Percentiles rank a stretch among this genome's conserved stretches.
These are phyloP conservation scores for Apocrypta bakeri DNA, from an alignment of 1,140 invertebrate species.

Conservation along the genomic window DNA sequence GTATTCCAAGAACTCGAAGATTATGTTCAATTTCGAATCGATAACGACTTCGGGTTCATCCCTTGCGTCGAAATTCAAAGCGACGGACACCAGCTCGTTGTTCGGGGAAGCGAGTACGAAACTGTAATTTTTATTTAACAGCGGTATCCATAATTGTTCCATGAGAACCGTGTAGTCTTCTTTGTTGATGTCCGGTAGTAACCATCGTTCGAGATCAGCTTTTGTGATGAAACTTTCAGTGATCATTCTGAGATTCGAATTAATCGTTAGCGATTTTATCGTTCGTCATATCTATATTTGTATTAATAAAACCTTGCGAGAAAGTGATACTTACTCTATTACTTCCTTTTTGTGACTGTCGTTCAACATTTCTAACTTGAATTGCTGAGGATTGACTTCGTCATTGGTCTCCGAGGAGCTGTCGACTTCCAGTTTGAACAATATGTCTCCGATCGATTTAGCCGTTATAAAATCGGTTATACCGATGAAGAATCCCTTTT, in stretches of 20 bases:
- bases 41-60: conserved; percentile 85
- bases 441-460: conserved; percentile 80
- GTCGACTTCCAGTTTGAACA: conserved; percentile 76
- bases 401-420: conserved; percentile 59
- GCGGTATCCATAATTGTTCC: conserved; percentile 78
- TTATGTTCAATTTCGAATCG: conserved; percentile 79
- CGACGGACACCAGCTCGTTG: conserved; percentile 77
- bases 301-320: too few species aligned
- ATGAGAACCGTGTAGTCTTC: conserved; percentile 82
- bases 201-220: conserved; percentile 86
- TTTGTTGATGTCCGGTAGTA: conserved; percentile 78
- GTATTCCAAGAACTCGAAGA: conserved; percentile 87
- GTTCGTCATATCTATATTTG: too few species aligned
- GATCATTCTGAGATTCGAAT: conserved; percentile 81
- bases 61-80: conserved; percentile 86
- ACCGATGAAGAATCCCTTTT: conserved; percentile 85
- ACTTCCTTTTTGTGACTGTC: conserved; percentile 79
- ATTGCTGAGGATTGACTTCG: conserved; percentile 60
- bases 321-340: conserved; percentile 70
- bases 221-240: conserved; percentile 88
- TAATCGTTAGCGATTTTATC: background rate
- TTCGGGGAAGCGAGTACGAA: conserved; percentile 77
- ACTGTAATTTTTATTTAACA: conserved; percentile 82
- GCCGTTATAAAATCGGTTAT: conserved; percentile 88
- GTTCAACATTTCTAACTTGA: conserved; percentile 76